These are phyloP conservation scores for Anorthoa munda DNA, from an alignment of 2,888 invertebrate species.

Conservation along the genomic window DNA sequence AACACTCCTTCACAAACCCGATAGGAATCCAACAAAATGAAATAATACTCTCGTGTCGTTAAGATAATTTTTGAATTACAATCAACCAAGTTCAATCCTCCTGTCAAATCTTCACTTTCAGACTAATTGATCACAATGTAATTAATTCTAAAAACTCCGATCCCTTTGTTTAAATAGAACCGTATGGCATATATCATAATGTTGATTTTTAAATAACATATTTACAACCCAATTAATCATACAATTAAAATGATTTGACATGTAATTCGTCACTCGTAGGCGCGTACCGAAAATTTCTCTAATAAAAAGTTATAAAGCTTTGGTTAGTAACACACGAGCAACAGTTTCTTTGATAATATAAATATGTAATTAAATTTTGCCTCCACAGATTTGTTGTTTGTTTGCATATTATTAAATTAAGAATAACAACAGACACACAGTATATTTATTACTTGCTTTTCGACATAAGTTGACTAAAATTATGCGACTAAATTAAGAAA, in stretches of 20 bases:
- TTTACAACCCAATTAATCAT: constrained; percentile 74
- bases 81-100: constrained; percentile 44
- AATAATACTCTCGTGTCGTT: constrained; percentile 24
- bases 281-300: constrained; percentile 62
- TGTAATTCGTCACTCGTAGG: constrained; percentile 75
- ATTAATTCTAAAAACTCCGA: constrained; percentile 50
- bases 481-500: background rate
- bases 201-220: constrained; percentile 63
- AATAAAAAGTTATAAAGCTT: constrained; percentile 57
- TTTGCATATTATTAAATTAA: no score
- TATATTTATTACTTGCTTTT: background rate
- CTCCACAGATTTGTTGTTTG: accelerated
- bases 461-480: background rate
- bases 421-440: no score
- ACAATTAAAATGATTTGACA: constrained; percentile 77
- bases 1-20: background rate
- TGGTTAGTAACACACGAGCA: constrained; percentile 39
- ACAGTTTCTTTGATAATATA: constrained; percentile 12
- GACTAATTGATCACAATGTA: constrained; percentile 65
- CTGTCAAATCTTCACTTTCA: constrained; percentile 56
- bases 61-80: constrained; percentile 38
- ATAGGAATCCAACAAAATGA: background rate
- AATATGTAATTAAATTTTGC: background rate
- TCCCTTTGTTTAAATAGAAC: constrained; percentile 59
- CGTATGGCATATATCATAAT: constrained; percentile 59